Percentiles rank a stretch among this genome's conserved stretches.
phyloP scores from a whole-genome alignment of 2,888 invertebrate genomes.

The Ypsolopha sequella region DNA sequence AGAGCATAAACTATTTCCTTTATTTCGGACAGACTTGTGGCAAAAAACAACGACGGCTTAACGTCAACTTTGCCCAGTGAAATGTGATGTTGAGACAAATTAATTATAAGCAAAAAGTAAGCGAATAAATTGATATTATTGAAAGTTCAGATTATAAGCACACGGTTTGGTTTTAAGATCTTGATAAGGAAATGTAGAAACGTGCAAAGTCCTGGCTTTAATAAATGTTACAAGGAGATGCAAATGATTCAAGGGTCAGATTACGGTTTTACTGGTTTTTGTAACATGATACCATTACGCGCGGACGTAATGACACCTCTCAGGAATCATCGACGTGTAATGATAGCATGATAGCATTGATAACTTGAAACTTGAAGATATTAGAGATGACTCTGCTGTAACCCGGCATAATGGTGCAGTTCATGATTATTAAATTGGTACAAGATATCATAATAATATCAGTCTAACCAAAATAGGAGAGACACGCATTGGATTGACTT shows the following conservation, averaged over 20 bases:
- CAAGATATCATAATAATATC: too few species aligned
- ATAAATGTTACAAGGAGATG: not conserved
- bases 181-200: not conserved
- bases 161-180: not conserved
- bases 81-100: not conserved
- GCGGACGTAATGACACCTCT: not conserved
- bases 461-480: too few species aligned
- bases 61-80: not conserved
- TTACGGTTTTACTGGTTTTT: constrained; percentile 1
- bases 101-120: not conserved
- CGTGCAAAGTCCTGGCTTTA: not conserved
- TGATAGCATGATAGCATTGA: not conserved
- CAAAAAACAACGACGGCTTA: not conserved
- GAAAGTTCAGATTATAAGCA: not conserved
- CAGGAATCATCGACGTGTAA: not conserved
- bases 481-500: too few species aligned
- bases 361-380: not conserved
- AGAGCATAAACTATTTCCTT: not conserved
- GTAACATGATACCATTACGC: not conserved
- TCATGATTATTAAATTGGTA: too few species aligned
- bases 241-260: not conserved
- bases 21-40: not conserved
- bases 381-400: too few species aligned
- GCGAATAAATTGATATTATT: not conserved
- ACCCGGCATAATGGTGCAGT: too few species aligned